Evolutionary conservation across 2,797 vertebrate genomes (phyloP).

Genomic region (Atherinosoma microstoma): DNA sequence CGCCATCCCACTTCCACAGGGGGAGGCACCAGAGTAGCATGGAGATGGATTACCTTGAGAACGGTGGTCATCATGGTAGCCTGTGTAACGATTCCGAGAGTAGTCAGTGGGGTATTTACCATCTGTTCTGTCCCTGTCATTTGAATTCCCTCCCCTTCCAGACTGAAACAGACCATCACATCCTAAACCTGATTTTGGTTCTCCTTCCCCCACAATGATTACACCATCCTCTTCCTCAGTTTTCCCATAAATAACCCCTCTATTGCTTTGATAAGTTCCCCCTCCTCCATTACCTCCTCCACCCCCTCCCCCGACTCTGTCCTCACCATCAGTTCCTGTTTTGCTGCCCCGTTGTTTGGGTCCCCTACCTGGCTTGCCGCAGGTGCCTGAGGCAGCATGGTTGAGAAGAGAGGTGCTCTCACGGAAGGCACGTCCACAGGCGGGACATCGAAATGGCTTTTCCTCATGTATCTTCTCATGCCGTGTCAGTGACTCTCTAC

Average conservation of each 20-base stretch:
- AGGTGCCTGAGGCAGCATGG: constrained; percentile 89
- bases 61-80: constrained; percentile 88
- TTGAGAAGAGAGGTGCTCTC: constrained; percentile 89
- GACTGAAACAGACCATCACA: constrained; percentile 85
- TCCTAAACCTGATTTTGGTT: constrained; percentile 81
- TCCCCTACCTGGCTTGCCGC: constrained; percentile 88
- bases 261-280: constrained; percentile 83
- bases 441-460: constrained; percentile 91
- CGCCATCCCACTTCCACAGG: constrained; percentile 87
- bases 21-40: constrained; percentile 86
- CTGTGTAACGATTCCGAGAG: constrained; percentile 88
- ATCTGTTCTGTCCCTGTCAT: constrained; percentile 84
- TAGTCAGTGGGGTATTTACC: constrained; percentile 85
- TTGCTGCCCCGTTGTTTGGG: constrained; percentile 83
- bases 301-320: constrained; percentile 81
- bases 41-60: constrained; percentile 87
- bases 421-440: constrained; percentile 90
- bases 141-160: constrained; percentile 83
- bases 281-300: constrained; percentile 84
- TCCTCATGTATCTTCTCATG: constrained; percentile 96
- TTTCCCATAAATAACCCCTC: constrained; percentile 84
- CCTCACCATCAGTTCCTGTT: constrained; percentile 83
- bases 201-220: constrained; percentile 83
- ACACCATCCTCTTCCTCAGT: constrained; percentile 84
- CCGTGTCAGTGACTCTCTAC: constrained; percentile 94